Evolutionary conservation across 2,797 vertebrate genomes (phyloP).

Genomic region (Intellagama lesueurii): DNA sequence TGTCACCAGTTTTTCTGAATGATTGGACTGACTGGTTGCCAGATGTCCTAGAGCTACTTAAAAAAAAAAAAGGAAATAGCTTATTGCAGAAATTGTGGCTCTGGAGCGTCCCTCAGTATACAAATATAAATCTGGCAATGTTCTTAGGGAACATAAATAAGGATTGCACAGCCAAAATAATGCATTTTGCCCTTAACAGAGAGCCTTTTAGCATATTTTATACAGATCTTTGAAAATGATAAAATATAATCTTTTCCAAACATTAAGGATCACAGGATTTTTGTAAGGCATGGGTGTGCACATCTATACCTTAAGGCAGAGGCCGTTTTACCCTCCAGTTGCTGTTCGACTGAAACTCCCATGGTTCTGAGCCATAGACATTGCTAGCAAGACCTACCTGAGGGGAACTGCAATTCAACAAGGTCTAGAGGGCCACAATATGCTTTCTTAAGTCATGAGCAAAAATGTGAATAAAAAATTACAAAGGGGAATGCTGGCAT

Average conservation of each 20-base stretch:
- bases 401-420: too few species aligned
- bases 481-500: too few species aligned
- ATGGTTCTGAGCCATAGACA: too few species aligned
- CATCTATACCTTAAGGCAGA: not conserved
- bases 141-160: not conserved
- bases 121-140: not conserved
- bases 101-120: not conserved
- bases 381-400: too few species aligned
- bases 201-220: not conserved
- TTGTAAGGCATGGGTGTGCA: not conserved
- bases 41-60: not conserved
- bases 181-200: not conserved
- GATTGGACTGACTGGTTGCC: slow-evolving; percentile 18
- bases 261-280: not conserved
- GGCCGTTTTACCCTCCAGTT: too few species aligned
- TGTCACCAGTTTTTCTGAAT: slow-evolving; percentile 15
- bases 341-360: too few species aligned
- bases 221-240: too few species aligned
- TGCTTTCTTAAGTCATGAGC: not conserved
- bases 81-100: not conserved
- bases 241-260: too few species aligned
- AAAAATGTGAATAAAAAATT: not conserved
- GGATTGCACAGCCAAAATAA: not conserved
- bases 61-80: too few species aligned
- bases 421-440: too few species aligned